Evolutionary conservation across 1,140 invertebrate species (phyloP), one percentile per base, ranked within the genome.

Genomic region (Copidosoma floridanum): DNA sequence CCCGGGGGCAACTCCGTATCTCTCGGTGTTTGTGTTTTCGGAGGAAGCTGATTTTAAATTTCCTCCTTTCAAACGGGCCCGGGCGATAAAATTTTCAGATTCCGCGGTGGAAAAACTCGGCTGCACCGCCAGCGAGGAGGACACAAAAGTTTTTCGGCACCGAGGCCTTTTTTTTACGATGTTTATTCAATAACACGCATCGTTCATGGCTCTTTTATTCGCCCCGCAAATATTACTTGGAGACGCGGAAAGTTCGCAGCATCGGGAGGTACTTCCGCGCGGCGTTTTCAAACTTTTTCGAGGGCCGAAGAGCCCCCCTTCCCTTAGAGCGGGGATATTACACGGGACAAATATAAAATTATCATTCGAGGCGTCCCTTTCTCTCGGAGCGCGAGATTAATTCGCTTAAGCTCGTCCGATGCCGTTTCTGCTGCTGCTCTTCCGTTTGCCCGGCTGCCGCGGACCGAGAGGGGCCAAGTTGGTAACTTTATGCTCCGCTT

Each of bases 401-500:
- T 71, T 75, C 68, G 68, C 74, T 73, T 72, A 71, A 61, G 61
- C 65, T 62, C 53, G 63, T 61, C 63, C 66, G 68, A 66, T 64
- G 61, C 64, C 66, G 66, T 70, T 60, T 64, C 41, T 27, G 46
- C 43, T 24, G 44, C 18, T 21, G 62, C 65, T 66, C 66, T 71
- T 70, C 65, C 67, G 68, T 65, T 64, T 64, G 57, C 56, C n/a
- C n/a, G 57, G 12, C 8, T 23, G 40, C 10, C 38, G 43, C 43
- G 12, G 16, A 21, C 43, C n/a, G 29, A 32, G 6, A 32, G 29
- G 12, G 71, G 67, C 63, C 70, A 77, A 77, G 73, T 75, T 77
- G 65, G 63, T 70, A 75, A 75, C 73, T 76, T 74, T 72, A 72
- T 72, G 69, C 72, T 70, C 41, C 58, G 73, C 65, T 73, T 76